These are phyloP conservation scores for Sterrhoptilus dennistouni DNA, from an alignment of 2,113 vertebrate species.

Conservation along the genomic window DNA sequence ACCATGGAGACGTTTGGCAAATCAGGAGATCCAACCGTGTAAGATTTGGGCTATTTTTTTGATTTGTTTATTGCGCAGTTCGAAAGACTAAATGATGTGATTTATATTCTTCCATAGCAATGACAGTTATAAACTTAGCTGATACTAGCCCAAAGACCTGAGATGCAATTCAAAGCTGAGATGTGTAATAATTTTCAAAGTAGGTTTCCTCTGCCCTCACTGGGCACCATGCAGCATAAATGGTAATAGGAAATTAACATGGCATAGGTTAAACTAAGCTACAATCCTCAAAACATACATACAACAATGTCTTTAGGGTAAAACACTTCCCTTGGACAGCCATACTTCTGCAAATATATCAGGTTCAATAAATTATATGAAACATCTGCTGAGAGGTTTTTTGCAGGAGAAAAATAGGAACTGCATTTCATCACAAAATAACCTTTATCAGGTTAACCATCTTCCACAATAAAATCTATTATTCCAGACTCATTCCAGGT, in stretches of 20 bases:
- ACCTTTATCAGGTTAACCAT: background rate
- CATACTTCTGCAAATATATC: background rate
- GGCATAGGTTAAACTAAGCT: background rate
- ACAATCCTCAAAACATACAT: background rate
- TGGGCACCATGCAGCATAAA: background rate
- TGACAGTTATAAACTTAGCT: background rate
- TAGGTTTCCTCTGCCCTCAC: background rate
- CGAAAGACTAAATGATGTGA: background rate
- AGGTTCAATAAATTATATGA: background rate
- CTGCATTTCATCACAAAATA: background rate
- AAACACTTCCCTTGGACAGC: background rate
- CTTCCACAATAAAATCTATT: background rate
- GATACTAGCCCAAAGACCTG: background rate
- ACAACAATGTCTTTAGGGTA: background rate
- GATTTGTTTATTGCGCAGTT: background rate
- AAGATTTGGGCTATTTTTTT: background rate
- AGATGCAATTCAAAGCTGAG: background rate
- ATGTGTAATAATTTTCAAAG: background rate
- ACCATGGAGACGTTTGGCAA: background rate
- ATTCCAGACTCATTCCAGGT: background rate
- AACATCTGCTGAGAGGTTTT: background rate
- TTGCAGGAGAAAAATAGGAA: background rate
- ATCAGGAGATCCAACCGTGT: background rate
- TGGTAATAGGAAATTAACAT: background rate
- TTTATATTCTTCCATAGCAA: background rate